Evolutionary conservation across 2,113 vertebrate species (phyloP), one percentile per base, ranked within the genome.

Genomic region (Scartelaos histophorus): DNA sequence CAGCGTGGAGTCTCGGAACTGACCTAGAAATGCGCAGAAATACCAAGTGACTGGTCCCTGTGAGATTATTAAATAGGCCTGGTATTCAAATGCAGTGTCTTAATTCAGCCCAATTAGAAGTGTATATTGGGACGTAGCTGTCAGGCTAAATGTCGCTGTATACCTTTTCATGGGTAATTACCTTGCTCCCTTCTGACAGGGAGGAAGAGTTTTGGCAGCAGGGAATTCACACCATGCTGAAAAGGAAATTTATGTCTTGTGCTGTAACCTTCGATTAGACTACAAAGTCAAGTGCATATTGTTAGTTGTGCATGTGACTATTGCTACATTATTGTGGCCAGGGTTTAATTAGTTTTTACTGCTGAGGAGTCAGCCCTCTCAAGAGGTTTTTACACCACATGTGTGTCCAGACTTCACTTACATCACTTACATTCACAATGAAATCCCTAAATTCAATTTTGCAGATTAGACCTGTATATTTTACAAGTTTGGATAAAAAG

Each of bases 41-140:
- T 86, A 89, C 73, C 85, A 85, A 66, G 38, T 38, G 53, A 15
- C 67, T 69, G 25, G 69, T 66, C 70, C 78, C 71, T 45, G 35
- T 57, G 72, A 69, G 13, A 73, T 75, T 62, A 82, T 73, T 76
- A 79, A 73, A 86, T 24, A 34, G 53, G 62, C 51, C 53, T 73
- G 76, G 62, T 78, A 81, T 83, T 88, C 85, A 83, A 71, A 46
- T 66, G 12, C 61, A 70, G 78, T 78, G 76, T 83, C 85, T 82
- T 79, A 75, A 88, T 87, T 82, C 84, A 80, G 76, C 64, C 84
- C 84, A 92, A 90, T 92, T 90, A 85, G 67, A 62, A 46, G 43
- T 56, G 67, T 45, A 71, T 75, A 47, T 13, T 47, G 43, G 53
- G 45, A 69, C 72, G 76, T 76, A 73, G 80, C 64, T 87, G 84